phyloP scores from a whole-genome alignment of 2,113 vertebrate genomes.

The Lonchura striata region DNA sequence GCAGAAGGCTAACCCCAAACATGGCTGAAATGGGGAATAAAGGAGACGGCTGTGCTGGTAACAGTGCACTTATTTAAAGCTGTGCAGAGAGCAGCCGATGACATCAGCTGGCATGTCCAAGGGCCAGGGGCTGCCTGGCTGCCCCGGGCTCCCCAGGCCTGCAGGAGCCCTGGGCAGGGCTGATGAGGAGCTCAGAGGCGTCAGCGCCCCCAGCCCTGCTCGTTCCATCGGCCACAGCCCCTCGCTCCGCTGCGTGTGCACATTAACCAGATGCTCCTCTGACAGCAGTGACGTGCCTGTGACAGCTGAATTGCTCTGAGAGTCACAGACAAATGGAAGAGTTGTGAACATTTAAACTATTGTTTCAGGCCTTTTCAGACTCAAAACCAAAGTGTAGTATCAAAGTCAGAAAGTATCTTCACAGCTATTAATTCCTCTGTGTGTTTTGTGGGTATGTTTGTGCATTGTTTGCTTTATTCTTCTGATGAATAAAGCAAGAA shows the following conservation, averaged over 20 bases:
- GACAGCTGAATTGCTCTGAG: neutral
- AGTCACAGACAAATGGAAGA: neutral
- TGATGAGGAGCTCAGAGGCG: neutral
- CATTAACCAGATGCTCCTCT: neutral
- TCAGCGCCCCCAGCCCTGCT: neutral
- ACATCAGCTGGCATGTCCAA: neutral
- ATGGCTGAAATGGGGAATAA: rapidly evolving
- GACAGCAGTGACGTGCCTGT: neutral
- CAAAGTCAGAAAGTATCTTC: neutral
- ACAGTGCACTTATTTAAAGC: neutral
- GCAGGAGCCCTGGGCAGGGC: neutral
- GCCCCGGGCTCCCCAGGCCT: neutral
- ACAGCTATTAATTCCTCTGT: neutral
- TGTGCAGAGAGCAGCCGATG: neutral
- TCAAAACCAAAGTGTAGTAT: neutral
- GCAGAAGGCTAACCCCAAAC: neutral
- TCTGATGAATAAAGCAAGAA: too few relatives aligned
- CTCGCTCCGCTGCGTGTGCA: neutral
- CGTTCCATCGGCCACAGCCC: rapidly evolving
- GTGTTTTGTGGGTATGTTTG: neutral
- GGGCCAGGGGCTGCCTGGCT: neutral
- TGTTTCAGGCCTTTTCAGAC: neutral
- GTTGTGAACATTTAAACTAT: neutral
- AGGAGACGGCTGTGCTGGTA: neutral
- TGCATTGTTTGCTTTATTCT: neutral